Conservation (phyloP, 2,113 vertebrate genomes). For the Balaeniceps rex region DNA sequence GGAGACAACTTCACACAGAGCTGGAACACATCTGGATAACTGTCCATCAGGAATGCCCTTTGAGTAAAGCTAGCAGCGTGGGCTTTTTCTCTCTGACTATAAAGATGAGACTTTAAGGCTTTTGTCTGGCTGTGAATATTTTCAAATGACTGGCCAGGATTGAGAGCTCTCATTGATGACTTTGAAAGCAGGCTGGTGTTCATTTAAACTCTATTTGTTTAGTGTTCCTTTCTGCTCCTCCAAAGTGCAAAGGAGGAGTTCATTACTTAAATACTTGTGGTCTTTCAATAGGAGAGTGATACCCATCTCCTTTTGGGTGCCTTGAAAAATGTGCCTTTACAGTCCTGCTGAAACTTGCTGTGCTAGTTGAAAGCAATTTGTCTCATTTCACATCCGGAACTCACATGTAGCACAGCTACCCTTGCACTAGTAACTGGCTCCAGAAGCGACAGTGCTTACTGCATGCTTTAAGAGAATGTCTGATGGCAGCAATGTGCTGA, state of each 20-base stretch:
- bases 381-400: neutral
- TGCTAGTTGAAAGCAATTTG: neutral
- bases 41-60: neutral
- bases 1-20: neutral
- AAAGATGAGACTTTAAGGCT: neutral
- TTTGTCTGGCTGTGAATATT: neutral
- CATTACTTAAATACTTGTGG: neutral
- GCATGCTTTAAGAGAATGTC: neutral
- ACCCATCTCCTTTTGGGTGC: neutral
- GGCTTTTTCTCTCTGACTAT: neutral
- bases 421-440: neutral
- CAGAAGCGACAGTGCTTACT: neutral
- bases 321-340: neutral
- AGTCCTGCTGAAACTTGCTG: neutral
- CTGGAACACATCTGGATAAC: neutral
- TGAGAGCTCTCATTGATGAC: neutral
- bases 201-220: neutral
- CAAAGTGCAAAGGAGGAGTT: neutral
- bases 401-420: neutral
- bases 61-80: rapidly evolving
- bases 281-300: neutral
- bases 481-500: neutral
- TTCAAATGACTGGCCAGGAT: neutral
- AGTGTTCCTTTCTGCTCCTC: neutral
- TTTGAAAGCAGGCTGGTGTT: neutral